Base-by-base conservation (phyloP, 2,113 vertebrate genomes). In the Andinoacara biseriatus region DNA sequence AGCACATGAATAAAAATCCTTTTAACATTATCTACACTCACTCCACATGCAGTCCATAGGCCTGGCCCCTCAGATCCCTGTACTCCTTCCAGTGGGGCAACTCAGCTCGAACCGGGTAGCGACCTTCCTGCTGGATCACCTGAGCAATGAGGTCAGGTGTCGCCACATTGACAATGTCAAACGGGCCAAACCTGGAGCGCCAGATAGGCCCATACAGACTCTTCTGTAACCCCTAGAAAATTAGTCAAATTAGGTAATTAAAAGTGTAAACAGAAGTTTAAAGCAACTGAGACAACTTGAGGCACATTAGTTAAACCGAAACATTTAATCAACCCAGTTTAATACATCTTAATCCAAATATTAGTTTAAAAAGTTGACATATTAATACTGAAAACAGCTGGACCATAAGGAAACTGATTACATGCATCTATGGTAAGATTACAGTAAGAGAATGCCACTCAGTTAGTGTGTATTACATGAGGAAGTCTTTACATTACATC, bases 21-120 rank as follows among this genome's bases (percentile, higher is more conserved):
- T 33, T 72, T 31, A 18, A 72, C 17, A 54, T 72, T 3, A 20
- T 40, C 2, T 20, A 5, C 22, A 86, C 96, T 95, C 84, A 96
- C 96, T 91, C 89, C 10, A 95, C 94, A 29, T 96, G 96, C 58
- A 96, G 90, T 5, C 96, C 96, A 7, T 96, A 96, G 6, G 95
- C 95, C n/a, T 95, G 94, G 2, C 95, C 94, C 18, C 96, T 90
- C 88, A 96, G 61, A 22, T 96, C 95, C 13, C 89, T 65, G 93
- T 96, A 96, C 75, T 96, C 95, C 84, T 92, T 95, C 96, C 96
- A 96, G 91, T 96, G 96, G 0, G 93, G 88, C 83, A 96, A 86
- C 15, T 84, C 78, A 0, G 85, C 61, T 4, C 96, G 92, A 10
- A 93, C 35, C 2, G 96, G 96, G 82, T 95, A 95, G 8, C 81